Evolutionary conservation across 2,113 vertebrate genomes (phyloP).

Genomic region (Dipodomys ordii): DNA sequence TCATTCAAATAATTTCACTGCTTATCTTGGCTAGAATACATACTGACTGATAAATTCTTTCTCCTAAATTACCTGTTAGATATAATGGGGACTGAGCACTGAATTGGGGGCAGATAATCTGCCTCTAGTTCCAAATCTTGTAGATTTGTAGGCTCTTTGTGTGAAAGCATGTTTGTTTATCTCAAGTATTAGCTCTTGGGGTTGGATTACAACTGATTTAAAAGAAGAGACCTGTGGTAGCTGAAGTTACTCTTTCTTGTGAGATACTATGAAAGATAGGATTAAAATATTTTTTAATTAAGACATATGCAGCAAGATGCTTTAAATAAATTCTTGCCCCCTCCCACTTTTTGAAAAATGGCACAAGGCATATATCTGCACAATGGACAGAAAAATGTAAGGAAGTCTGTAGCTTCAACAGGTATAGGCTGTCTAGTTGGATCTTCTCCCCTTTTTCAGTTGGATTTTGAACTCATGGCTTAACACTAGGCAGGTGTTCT

Average conservation of each 20-base stretch:
- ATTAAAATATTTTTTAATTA: background rate
- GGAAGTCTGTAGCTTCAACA: background rate
- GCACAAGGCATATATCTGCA: background rate
- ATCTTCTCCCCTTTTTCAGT: background rate
- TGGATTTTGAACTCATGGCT: too few relatives aligned
- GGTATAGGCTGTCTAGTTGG: background rate
- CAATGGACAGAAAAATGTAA: background rate
- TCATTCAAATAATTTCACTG: constrained; percentile 13
- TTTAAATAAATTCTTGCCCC: background rate
- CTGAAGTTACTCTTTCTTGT: background rate
- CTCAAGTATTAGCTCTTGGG: background rate
- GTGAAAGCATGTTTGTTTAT: constrained; percentile 30
- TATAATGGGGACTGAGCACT: background rate
- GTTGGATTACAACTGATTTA: background rate
- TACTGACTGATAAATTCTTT: background rate
- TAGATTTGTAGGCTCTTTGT: background rate
- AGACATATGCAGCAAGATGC: background rate
- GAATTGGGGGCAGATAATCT: background rate
- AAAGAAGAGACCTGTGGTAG: background rate
- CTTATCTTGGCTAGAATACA: background rate
- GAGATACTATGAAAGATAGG: background rate
- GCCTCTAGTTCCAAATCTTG: background rate
- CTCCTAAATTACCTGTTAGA: constrained; percentile 15
- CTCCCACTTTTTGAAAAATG: background rate
- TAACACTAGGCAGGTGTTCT: too few relatives aligned